Percentiles rank a stretch among this genome's conserved stretches.
Evolutionary conservation across 2,113 vertebrate genomes (phyloP).

Genomic region (Oceanites oceanicus): DNA sequence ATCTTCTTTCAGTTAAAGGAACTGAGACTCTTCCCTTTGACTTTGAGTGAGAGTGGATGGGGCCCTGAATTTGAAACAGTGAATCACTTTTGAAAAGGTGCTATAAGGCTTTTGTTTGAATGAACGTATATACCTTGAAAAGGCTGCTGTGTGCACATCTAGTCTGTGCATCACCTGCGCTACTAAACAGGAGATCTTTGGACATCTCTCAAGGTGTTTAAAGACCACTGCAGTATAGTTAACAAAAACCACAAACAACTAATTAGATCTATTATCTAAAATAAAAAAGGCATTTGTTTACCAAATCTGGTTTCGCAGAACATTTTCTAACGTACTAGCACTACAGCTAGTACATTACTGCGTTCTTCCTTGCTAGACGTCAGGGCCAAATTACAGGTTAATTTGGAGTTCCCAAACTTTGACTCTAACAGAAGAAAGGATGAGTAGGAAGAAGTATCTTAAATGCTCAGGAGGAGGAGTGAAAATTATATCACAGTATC

Average conservation of each 20-base stretch:
- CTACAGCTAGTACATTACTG: neutral
- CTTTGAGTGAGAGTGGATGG: neutral
- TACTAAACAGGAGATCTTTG: neutral
- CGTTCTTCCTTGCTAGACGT: neutral
- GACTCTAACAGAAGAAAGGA: neutral
- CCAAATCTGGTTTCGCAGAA: neutral
- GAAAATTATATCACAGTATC: neutral
- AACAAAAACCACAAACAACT: neutral
- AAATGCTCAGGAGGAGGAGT: neutral
- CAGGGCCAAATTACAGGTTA: neutral
- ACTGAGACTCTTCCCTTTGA: neutral
- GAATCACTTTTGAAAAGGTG: neutral
- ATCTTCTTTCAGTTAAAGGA: neutral
- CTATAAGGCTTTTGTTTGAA: neutral
- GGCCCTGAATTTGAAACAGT: neutral
- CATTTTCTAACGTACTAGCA: neutral
- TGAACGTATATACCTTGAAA: rapidly evolving
- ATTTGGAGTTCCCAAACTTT: neutral
- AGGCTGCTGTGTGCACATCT: neutral
- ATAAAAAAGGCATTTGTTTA: neutral
- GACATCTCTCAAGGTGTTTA: neutral
- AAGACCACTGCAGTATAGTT: neutral
- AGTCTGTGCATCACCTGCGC: neutral
- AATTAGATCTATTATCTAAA: neutral
- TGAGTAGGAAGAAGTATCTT: neutral